These are phyloP conservation scores for Lapara coniferarum DNA, from an alignment of 2,888 invertebrate species.

Conservation along the genomic window DNA sequence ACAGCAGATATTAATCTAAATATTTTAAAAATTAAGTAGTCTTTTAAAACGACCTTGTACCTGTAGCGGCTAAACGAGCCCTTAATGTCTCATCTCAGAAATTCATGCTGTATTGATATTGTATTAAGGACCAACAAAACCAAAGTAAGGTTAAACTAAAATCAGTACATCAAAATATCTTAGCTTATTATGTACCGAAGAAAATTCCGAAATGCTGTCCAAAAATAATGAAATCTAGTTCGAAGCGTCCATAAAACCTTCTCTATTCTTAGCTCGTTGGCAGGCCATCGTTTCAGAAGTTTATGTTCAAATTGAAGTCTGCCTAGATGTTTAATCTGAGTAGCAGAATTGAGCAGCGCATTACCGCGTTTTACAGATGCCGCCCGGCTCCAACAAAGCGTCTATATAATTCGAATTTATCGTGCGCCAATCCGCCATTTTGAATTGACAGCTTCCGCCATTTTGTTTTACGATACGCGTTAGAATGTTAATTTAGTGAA, in stretches of 20 bases:
- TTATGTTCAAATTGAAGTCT: background rate
- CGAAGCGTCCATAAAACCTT: background rate
- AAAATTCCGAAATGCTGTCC: too few species aligned
- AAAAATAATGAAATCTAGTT: too few species aligned
- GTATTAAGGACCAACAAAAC: too few species aligned
- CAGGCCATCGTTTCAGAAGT: background rate
- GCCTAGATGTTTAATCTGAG: background rate
- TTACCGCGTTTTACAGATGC: conserved; percentile 40
- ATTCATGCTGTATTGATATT: too few species aligned
- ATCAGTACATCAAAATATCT: too few species aligned
- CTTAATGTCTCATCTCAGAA: too few species aligned
- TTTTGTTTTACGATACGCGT: conserved; percentile 56
- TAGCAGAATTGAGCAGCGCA: conserved; percentile 15
- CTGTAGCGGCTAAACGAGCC: too few species aligned
- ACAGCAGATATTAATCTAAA: too few species aligned
- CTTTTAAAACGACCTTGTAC: too few species aligned
- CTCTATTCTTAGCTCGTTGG: background rate
- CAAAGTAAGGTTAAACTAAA: too few species aligned
- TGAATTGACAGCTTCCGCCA: conserved; percentile 63
- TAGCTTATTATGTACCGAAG: too few species aligned
- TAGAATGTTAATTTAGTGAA: conserved; percentile 39
- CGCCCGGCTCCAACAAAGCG: conserved; percentile 47
- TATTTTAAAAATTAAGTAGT: too few species aligned
- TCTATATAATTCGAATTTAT: conserved; percentile 61
- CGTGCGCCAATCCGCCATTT: conserved; percentile 51